Evolutionary conservation across 2,888 invertebrate species (phyloP).

Genomic region (Scaptomyza cyrtandrae): DNA sequence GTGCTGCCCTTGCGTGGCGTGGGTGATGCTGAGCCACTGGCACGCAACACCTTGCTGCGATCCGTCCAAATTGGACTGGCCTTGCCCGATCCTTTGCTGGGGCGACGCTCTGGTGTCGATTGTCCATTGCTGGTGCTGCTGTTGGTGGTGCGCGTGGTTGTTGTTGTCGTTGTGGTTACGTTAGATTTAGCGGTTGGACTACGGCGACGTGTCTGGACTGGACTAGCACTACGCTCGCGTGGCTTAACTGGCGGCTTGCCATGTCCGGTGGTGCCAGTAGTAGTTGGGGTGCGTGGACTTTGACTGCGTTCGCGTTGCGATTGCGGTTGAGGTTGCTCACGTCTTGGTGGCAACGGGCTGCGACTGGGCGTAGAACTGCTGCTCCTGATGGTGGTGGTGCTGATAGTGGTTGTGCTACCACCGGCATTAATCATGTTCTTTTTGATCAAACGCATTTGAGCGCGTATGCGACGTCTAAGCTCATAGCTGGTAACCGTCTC

Average conservation of each 20-base stretch:
- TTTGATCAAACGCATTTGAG: conserved; percentile 90
- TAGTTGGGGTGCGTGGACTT: conserved; percentile 56
- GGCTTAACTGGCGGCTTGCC: conserved; percentile 70
- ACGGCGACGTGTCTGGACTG: conserved; percentile 71
- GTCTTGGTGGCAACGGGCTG: conserved; percentile 42
- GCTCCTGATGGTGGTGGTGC: conserved; percentile 40
- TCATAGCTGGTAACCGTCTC: conserved; percentile 92
- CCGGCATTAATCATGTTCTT: conserved; percentile 86
- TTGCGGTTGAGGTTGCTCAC: conserved; percentile 29
- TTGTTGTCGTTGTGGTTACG: conserved; percentile 50
- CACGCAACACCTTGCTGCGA: conserved; percentile 77
- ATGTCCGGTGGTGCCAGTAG: conserved; percentile 30
- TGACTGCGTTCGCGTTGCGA: conserved; percentile 40
- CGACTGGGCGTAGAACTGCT: conserved; percentile 42
- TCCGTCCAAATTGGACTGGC: conserved; percentile 79
- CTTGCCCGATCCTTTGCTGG: conserved; percentile 46
- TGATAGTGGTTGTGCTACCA: conserved; percentile 61
- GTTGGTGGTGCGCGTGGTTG: conserved; percentile 81
- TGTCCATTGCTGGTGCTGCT: conserved; percentile 69
- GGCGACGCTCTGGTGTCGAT: conserved; percentile 39
- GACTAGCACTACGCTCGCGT: conserved; percentile 68
- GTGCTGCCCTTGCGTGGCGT: conserved; percentile 58
- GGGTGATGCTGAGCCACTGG: conserved; percentile 38
- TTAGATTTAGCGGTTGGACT: conserved; percentile 44
- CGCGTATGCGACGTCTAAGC: conserved; percentile 90